Conservation (phyloP, 1,140 invertebrate species). For the Gerris buenoi region DNA sequence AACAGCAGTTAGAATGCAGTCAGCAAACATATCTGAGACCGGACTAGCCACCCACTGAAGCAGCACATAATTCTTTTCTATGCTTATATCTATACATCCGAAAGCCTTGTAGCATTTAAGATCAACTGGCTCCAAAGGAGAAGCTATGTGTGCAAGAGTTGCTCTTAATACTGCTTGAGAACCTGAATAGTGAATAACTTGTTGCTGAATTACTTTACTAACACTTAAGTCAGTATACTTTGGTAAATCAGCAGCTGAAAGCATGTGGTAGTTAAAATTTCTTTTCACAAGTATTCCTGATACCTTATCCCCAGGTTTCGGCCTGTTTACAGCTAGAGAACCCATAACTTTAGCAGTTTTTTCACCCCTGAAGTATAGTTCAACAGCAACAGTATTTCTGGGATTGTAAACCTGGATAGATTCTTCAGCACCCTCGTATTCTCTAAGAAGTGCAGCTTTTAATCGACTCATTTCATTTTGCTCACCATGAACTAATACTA, state of each 20-base stretch:
- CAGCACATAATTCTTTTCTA: conserved; percentile 71
- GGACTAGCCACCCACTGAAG: conserved; percentile 86
- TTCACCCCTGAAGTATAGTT: conserved; percentile 77
- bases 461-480: conserved; percentile 96
- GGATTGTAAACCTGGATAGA: conserved; percentile 92
- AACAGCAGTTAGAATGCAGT: conserved; percentile 74
- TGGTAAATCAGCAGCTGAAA: conserved; percentile 80
- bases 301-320: conserved; percentile 58
- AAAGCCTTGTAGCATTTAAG: conserved; percentile 62
- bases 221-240: conserved; percentile 92
- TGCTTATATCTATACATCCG: conserved; percentile 58
- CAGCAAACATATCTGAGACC: conserved; percentile 94
- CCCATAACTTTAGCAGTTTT: conserved; percentile 58
- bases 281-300: conserved; percentile 91
- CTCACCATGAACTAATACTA: conserved; percentile 95
- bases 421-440: conserved; percentile 80
- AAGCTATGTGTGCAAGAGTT: conserved; percentile 67
- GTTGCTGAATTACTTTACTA: conserved; percentile 78
- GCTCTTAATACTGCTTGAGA: conserved; percentile 62
- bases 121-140: conserved; percentile 57
- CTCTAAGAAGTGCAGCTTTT: conserved; percentile 81
- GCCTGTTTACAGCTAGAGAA: conserved; percentile 64
- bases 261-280: conserved; percentile 95
- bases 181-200: conserved; percentile 75
- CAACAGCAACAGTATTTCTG: conserved; percentile 81